phyloP scores from a whole-genome alignment of 2,113 vertebrate genomes.

The Gracilinanus agilis region DNA sequence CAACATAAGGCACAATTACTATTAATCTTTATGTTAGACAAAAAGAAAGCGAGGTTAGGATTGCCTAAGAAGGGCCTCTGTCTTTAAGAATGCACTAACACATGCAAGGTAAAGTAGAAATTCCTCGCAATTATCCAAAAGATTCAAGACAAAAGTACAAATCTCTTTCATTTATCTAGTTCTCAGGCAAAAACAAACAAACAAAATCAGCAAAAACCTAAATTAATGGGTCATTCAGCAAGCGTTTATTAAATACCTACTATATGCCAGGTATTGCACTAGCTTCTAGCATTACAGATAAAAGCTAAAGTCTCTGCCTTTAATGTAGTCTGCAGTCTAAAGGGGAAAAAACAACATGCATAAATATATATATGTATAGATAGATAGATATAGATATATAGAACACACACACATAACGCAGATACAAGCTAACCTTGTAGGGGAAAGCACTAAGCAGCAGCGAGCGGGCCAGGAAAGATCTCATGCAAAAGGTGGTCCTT shows the following conservation, averaged over 20 bases:
- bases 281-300: background rate
- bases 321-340: background rate
- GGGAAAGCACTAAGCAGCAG: slow-evolving; percentile 6
- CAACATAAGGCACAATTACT: background rate
- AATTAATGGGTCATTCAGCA: background rate
- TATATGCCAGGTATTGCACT: background rate
- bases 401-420: background rate
- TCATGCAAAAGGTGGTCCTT: background rate
- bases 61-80: background rate
- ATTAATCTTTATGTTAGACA: background rate
- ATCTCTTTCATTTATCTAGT: background rate
- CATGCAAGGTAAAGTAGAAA: background rate
- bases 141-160: background rate
- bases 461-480: background rate
- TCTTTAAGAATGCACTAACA: background rate
- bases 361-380: background rate
- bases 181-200: background rate
- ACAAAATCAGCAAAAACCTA: background rate
- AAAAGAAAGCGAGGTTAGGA: background rate
- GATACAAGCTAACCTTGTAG: background rate
- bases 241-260: background rate
- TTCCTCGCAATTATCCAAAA: background rate
- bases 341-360: background rate
- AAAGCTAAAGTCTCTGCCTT: background rate
- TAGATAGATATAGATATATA: background rate